Evolutionary conservation across 2,797 vertebrate species (phyloP), one percentile per base, ranked within the genome.

Genomic region (Neosilurus hyrtlii): DNA sequence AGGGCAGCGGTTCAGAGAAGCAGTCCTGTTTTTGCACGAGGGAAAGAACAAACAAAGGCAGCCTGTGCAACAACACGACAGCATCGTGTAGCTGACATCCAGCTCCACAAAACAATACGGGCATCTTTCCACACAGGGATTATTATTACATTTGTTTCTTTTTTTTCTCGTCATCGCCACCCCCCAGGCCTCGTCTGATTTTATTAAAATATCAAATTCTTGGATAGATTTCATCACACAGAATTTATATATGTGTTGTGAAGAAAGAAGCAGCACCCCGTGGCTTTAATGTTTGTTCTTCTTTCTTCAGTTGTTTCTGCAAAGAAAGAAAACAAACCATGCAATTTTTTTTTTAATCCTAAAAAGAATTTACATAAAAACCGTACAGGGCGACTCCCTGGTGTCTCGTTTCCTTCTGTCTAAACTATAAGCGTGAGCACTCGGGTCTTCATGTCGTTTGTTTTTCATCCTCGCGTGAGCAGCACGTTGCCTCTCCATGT

Each of bases 21-120:
- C 24, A 20, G 56, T 71, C 54, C 18, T 84, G 79, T 82, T 84
- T 77, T 74, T 9, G 61, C 70, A 63, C n/a, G 61, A 81, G 59
- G 9, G 1, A 81, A 12, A 7, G 2, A 72, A 74, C 68, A 79
- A 84, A 87, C 67, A 84, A 71, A 74, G 71, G 52, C 62, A 14
- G 30, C 54, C 84, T 86, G 76, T 80, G 86, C 26, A 87, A 86
- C 72, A 81, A 37, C 22, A 66, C 56, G 51, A 79, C 59, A 16
- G 52, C 80, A 12, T 59, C 16, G 26, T 81, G 37, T 80, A 59
- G n/a, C 70, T 80, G 61, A 57, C 54, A 56, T 62, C 65, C 65
- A 24, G 16, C 73, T 63, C 37, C 37, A 6, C 37, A 6, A 14
- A 51, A 71, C 68, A 71, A 52, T 15, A 22, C 11, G 12, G 43